Conservation (phyloP, 2,797 vertebrate species). For the Enteromius fasciolatus region DNA sequence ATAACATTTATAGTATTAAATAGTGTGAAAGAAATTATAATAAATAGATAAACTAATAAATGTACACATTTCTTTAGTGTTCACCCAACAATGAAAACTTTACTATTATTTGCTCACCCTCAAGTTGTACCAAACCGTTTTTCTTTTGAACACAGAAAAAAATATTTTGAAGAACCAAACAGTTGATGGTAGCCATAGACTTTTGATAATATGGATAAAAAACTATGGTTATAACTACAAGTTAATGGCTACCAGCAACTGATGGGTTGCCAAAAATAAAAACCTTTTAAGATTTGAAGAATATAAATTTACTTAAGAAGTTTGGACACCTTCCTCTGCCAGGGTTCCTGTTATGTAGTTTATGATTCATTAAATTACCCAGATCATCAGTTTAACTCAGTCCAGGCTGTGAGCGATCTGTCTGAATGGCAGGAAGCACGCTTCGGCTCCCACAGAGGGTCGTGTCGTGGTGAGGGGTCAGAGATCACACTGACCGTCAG, state of each 20-base stretch:
- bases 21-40: neutral
- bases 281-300: neutral
- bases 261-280: neutral
- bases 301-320: neutral
- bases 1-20: neutral
- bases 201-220: neutral
- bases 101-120: neutral
- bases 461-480: slow-evolving; percentile 46
- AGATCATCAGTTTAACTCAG: slow-evolving; percentile 8
- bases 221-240: neutral
- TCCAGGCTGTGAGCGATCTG: neutral
- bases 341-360: neutral
- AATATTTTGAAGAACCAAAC: neutral
- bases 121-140: neutral
- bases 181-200: neutral
- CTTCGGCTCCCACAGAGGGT: slow-evolving; percentile 34
- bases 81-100: neutral
- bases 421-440: slow-evolving; percentile 30
- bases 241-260: neutral
- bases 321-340: neutral
- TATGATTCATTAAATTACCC: slow-evolving; percentile 24
- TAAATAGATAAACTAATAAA: neutral
- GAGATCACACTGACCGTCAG: slow-evolving; percentile 41
- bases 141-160: neutral
- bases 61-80: neutral